Evolutionary conservation across 2,888 invertebrate genomes (phyloP).

Genomic region (Salticus scenicus): DNA sequence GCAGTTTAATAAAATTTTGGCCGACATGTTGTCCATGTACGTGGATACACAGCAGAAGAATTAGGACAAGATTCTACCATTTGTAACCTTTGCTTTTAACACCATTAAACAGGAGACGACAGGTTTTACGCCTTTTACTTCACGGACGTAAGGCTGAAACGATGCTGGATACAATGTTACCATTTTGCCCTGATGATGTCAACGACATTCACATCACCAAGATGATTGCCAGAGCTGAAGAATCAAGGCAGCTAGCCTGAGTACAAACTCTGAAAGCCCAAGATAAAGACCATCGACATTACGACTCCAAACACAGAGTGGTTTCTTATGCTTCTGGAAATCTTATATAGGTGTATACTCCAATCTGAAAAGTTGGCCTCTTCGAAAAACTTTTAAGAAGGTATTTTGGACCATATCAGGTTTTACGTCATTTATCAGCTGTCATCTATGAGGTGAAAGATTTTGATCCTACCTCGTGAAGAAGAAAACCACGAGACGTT

Average conservation of each 20-base stretch:
- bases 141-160: background rate
- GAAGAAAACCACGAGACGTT: background rate
- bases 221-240: background rate
- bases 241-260: background rate
- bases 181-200: background rate
- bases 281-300: too few relatives aligned
- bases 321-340: background rate
- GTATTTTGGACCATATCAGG: background rate
- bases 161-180: background rate
- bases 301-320: too few relatives aligned
- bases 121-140: background rate
- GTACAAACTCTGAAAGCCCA: too few relatives aligned
- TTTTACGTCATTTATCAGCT: background rate
- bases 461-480: too few relatives aligned
- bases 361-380: background rate
- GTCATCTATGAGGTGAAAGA: background rate
- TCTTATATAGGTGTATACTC: background rate
- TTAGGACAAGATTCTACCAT: background rate
- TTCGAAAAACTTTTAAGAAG: background rate
- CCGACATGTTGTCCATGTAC: background rate
- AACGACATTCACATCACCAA: background rate
- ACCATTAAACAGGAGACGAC: background rate
- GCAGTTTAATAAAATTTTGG: slow-evolving; percentile 14
- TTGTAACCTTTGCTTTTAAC: background rate
- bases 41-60: background rate